phyloP scores from a whole-genome alignment of 2,797 vertebrate genomes.

The Kryptopterus vitreolus region DNA sequence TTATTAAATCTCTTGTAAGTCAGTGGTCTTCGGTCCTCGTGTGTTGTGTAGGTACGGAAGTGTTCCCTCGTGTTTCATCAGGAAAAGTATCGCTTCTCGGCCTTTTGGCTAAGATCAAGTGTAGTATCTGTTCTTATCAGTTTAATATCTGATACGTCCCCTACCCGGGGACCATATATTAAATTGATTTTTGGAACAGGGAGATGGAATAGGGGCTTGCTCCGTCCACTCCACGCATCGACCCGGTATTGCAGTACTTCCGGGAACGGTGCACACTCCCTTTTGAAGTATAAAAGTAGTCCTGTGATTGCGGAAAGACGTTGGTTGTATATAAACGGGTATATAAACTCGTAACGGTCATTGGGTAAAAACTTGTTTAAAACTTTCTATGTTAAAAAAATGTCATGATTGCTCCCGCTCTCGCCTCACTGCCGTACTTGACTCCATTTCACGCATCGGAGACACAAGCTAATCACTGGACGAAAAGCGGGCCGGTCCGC shows the following conservation, averaged over 20 bases:
- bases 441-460: too few relatives aligned
- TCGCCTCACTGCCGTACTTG: too few relatives aligned
- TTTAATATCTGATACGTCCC: constrained; percentile 63
- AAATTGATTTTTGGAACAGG: constrained; percentile 55
- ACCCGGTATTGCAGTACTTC: constrained; percentile 52
- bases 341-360: too few relatives aligned
- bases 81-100: background rate
- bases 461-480: too few relatives aligned
- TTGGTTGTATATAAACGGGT: too few relatives aligned
- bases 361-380: too few relatives aligned
- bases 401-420: too few relatives aligned
- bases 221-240: constrained; percentile 52
- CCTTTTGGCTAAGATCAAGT: constrained; percentile 57
- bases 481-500: too few relatives aligned
- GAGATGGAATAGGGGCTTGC: constrained; percentile 68
- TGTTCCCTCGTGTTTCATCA: background rate
- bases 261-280: constrained; percentile 43
- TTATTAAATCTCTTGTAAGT: background rate
- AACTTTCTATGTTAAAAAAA: too few relatives aligned
- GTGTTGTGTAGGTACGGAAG: background rate
- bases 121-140: constrained; percentile 59
- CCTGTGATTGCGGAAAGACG: too few relatives aligned
- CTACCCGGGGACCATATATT: constrained; percentile 59
- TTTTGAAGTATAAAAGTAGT: too few relatives aligned
- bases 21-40: background rate